A percentile compares a stretch with the other conserved stretches of the same genome.
Evolutionary conservation across 2,797 vertebrate genomes (phyloP).

Genomic region (Lepidocolaptes lacrymiger): DNA sequence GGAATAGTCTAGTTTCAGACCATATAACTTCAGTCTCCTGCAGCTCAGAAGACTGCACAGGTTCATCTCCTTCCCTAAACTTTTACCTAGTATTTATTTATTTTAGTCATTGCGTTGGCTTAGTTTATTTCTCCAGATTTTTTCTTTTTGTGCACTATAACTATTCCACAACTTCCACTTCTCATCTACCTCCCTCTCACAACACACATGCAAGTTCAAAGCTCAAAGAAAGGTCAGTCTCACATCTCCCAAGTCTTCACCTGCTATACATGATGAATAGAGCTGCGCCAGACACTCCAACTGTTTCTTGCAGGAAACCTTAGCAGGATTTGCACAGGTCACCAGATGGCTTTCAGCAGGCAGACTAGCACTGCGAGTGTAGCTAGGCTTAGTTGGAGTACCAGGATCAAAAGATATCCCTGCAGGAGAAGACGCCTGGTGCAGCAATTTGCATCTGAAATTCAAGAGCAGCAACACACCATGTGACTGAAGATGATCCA

Average conservation of each 20-base stretch:
- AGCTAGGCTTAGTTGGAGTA: constrained; percentile 80
- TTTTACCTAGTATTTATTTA: background rate
- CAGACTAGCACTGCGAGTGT: constrained; percentile 74
- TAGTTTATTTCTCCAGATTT: background rate
- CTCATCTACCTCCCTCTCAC: background rate
- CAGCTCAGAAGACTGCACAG: background rate
- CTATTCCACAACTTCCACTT: background rate
- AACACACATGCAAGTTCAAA: background rate
- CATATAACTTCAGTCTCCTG: background rate
- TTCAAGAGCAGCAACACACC: constrained; percentile 13
- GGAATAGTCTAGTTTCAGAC: background rate
- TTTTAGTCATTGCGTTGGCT: background rate
- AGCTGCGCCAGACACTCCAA: constrained; percentile 87
- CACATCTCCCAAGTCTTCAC: constrained; percentile 67
- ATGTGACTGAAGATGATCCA: background rate
- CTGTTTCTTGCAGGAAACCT: constrained; percentile 85
- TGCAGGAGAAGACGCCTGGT: constrained; percentile 79
- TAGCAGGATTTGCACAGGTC: constrained; percentile 81
- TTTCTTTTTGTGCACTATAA: background rate
- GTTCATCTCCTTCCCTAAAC: background rate
- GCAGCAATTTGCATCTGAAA: constrained; percentile 88
- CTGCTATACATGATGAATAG: constrained; percentile 92
- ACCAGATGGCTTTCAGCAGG: constrained; percentile 79
- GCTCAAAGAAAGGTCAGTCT: background rate
- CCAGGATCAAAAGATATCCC: constrained; percentile 73